These are phyloP conservation scores for Aphelocoma coerulescens DNA, from an alignment of 2,113 vertebrate genomes.

Conservation along the genomic window DNA sequence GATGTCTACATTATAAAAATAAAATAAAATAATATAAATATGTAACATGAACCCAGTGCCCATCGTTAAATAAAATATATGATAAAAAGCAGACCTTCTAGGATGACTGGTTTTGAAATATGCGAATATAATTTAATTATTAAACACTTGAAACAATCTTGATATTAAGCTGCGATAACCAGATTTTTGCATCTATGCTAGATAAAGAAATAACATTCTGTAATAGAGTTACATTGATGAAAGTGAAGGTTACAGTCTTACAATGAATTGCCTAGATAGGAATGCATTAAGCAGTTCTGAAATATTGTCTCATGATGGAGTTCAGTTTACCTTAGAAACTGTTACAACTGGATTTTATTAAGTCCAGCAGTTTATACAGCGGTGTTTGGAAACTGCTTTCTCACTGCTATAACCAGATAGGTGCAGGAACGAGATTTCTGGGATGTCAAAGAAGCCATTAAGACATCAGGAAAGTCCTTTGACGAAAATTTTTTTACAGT, in stretches of 20 bases:
- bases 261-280: constrained; percentile 65
- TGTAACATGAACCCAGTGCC: constrained; percentile 79
- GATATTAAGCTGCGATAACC: constrained; percentile 69
- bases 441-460: constrained; percentile 59
- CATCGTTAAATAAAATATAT: constrained; percentile 77
- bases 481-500: constrained; percentile 42
- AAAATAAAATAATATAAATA: constrained; percentile 82
- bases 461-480: constrained; percentile 47
- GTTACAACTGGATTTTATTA: constrained; percentile 64
- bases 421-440: constrained; percentile 63
- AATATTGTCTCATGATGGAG: constrained; percentile 61
- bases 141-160: constrained; percentile 71
- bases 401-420: constrained; percentile 39
- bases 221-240: constrained; percentile 68
- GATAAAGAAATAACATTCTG: constrained; percentile 72
- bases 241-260: constrained; percentile 73
- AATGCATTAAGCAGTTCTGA: constrained; percentile 71
- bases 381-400: constrained; percentile 61
- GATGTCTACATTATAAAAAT: constrained; percentile 82
- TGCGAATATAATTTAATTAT: constrained; percentile 77
- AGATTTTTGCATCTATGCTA: constrained; percentile 71
- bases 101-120: constrained; percentile 74
- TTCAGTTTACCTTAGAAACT: constrained; percentile 64
- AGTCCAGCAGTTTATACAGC: constrained; percentile 61
- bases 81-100: constrained; percentile 76